Conservation (phyloP, 1,140 invertebrate genomes). For the Micrasema minimum region DNA sequence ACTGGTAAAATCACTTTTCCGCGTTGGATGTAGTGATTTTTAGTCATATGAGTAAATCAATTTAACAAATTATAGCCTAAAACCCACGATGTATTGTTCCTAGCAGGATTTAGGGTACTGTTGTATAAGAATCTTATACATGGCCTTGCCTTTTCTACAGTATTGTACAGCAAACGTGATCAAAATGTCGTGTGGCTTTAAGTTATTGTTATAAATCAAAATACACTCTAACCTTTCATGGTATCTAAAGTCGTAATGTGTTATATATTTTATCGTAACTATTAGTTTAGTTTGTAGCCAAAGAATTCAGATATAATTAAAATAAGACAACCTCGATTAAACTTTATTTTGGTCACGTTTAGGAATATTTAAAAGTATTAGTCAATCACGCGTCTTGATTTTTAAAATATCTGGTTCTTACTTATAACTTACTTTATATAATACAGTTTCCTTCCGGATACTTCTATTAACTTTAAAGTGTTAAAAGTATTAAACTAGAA, state of each 20-base stretch:
- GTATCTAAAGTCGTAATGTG: not conserved
- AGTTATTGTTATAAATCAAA: constrained; percentile 21
- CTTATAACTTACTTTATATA: too few relatives aligned
- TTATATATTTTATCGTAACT: constrained; percentile 1
- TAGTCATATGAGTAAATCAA: constrained; percentile 15
- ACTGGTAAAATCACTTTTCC: constrained; percentile 11
- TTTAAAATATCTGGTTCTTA: too few relatives aligned
- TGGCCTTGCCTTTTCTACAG: not conserved
- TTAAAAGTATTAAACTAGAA: too few relatives aligned
- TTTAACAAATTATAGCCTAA: constrained; percentile 24
- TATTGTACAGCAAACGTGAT: constrained; percentile 11
- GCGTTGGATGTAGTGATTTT: constrained; percentile 4
- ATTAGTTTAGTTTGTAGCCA: constrained; percentile 9
- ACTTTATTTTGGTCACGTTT: constrained; percentile 21
- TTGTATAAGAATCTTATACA: not conserved
- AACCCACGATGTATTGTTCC: constrained; percentile 4
- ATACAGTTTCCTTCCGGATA: too few relatives aligned
- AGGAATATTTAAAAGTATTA: too few relatives aligned
- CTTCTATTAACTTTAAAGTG: too few relatives aligned
- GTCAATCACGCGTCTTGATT: too few relatives aligned
- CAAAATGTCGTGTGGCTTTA: constrained; percentile 32
- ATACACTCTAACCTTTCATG: not conserved
- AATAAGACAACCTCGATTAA: constrained; percentile 6
- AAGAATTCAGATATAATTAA: not conserved
- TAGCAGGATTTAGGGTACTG: not conserved